phyloP scores from a whole-genome alignment of 2,113 vertebrate species.

The Zosterops lateralis region DNA sequence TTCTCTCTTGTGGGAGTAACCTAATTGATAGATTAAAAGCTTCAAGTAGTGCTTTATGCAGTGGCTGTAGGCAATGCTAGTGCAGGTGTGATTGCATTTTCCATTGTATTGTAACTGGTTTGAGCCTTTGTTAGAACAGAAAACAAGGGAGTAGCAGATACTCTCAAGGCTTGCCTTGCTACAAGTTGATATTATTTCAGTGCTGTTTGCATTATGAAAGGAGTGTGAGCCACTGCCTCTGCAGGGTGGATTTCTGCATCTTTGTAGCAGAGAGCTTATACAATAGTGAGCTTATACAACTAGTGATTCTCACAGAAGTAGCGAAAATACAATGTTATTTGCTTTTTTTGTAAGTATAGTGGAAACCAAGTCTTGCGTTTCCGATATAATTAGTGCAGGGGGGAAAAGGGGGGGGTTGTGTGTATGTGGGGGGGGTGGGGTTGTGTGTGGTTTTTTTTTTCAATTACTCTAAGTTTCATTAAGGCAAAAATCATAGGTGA shows the following conservation, averaged over 20 bases:
- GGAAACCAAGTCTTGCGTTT: not conserved
- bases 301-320: not conserved
- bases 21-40: not conserved
- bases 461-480: not conserved
- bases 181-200: not conserved
- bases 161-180: not conserved
- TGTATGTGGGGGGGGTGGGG: no score
- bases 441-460: no score
- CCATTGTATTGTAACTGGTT: not conserved
- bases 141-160: not conserved
- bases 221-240: not conserved
- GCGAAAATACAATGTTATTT: not conserved
- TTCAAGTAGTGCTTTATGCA: not conserved
- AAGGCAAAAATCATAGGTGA: not conserved
- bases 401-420: fast-evolving
- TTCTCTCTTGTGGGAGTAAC: not conserved
- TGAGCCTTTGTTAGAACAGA: not conserved
- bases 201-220: not conserved
- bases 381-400: fast-evolving
- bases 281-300: not conserved
- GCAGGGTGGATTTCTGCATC: not conserved
- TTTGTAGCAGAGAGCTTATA: not conserved
- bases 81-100: not conserved
- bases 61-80: not conserved
- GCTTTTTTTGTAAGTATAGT: not conserved